A percentile compares a stretch with the other conserved stretches of the same genome.
Conservation (phyloP, 2,797 vertebrate genomes). For the Acipenser transmontanus region DNA sequence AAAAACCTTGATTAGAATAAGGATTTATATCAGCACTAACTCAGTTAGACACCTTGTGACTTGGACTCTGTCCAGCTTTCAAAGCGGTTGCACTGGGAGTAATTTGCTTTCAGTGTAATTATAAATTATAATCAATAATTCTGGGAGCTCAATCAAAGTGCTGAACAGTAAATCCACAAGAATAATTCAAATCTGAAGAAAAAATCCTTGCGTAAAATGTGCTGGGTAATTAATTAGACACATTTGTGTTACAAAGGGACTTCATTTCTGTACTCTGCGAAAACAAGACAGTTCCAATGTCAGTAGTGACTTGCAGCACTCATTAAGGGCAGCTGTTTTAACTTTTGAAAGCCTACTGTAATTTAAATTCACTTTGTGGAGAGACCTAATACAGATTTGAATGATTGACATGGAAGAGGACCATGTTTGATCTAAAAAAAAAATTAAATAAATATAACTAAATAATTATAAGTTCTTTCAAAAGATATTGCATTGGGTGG, state of each 20-base stretch:
- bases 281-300: conserved; percentile 25
- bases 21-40: conserved; percentile 67
- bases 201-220: conserved; percentile 23
- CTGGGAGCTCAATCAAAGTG: conserved; percentile 42
- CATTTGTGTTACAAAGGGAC: conserved; percentile 32
- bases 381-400: no score
- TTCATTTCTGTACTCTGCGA: conserved; percentile 1
- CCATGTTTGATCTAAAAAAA: no score
- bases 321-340: conserved; percentile 50
- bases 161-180: conserved; percentile 41
- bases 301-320: conserved; percentile 40
- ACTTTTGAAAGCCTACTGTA: conserved; percentile 64
- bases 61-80: conserved; percentile 52
- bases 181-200: conserved; percentile 25
- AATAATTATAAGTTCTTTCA: no score
- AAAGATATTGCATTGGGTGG: no score
- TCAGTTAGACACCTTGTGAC: conserved; percentile 47
- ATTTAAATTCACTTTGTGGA: conserved; percentile 51
- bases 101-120: conserved; percentile 59
- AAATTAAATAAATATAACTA: no score
- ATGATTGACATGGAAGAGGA: no score
- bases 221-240: conserved; percentile 45
- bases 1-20: conserved; percentile 62
- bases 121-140: conserved; percentile 65
- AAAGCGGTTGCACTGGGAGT: conserved; percentile 55